Conservation (phyloP, 1,140 invertebrate species). For the Amyelois transitella region DNA sequence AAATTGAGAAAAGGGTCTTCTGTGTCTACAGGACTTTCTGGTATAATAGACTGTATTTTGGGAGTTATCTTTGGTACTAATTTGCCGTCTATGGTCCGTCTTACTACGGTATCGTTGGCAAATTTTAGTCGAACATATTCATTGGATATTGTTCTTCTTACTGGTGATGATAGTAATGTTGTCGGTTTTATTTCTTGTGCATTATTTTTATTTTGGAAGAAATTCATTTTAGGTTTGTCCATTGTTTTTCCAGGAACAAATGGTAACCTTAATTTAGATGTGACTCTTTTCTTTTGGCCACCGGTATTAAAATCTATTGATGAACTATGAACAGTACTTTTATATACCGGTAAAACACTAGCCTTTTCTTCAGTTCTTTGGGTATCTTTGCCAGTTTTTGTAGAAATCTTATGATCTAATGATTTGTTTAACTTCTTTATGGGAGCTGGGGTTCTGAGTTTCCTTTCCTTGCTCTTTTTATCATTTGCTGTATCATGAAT, state of each 20-base stretch:
- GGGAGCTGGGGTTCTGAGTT: conserved; percentile 44
- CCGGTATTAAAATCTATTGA: conserved; percentile 36
- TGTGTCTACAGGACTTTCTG: conserved; percentile 66
- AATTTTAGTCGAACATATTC: conserved; percentile 70
- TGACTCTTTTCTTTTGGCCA: conserved; percentile 46
- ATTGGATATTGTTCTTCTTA: conserved; percentile 62
- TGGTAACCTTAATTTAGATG: conserved; percentile 60
- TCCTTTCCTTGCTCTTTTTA: conserved; percentile 45
- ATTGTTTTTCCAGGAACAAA: conserved; percentile 63
- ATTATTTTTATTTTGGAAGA: conserved; percentile 56
- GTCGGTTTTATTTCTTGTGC: conserved; percentile 41
- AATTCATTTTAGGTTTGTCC: conserved; percentile 65
- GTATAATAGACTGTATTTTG: conserved; percentile 71
- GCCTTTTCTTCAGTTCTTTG: conserved; percentile 39
- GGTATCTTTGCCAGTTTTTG: conserved; percentile 32
- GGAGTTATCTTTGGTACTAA: conserved; percentile 61
- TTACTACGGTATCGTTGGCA: conserved; percentile 49
- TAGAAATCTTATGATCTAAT: conserved; percentile 42
- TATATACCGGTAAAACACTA: conserved; percentile 58
- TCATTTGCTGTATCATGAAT: conserved; percentile 14
- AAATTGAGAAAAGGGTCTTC: conserved; percentile 67
- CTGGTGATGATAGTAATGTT: conserved; percentile 50
- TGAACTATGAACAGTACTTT: conserved; percentile 40
- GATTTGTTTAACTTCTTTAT: conserved; percentile 55
- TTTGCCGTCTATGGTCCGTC: conserved; percentile 60